Evolutionary conservation across 2,113 vertebrate genomes (phyloP), one percentile per base, ranked within the genome.

Genomic region (Forbesichthys papilliferus): DNA sequence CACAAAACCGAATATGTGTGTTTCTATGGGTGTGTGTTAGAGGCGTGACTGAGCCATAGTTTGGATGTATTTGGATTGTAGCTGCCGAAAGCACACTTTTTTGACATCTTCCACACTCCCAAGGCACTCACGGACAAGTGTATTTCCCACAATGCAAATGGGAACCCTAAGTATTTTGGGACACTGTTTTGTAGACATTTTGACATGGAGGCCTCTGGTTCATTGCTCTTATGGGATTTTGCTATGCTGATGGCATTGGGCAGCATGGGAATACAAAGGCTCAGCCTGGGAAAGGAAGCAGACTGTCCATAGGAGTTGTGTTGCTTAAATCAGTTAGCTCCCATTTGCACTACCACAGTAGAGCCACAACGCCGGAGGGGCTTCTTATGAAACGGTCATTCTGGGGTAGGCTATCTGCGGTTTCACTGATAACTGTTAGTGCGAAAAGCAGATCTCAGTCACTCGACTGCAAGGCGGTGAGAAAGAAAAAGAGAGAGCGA

Each of bases 221-320:
- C 20, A 71, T 18, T 11, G 4, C 67, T 73, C 71, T 80, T 73
- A 61, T 8, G 69, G 71, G 74, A 18, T 3, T 9, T 66, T 47
- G 7, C 36, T 42, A 42, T 5, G 36, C 27, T 27, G 27, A 27
- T 27, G 27, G 27, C 54, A 9, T 57, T 75, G 67, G 55, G 77
- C 20, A 82, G 69, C 76, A 73, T 87, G 82, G 67, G 80, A 86
- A 85, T 69, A 48, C 49, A 60, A 73, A 51, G 66, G 42, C 76
- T 69, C 48, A 60, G 81, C 78, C 82, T 93, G 92, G 91, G 91
- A 92, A 92, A 84, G 87, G 89, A 90, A 93, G 84, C 91, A 88
- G 81, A 48, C 78, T 77, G 78, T 78, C 77, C 78, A 51, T 65
- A 53, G 68, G 68, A 20, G 54, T 20, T 74, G 51, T 62, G 82